Evolutionary conservation across 1,140 invertebrate species (phyloP).

Genomic region (Coelopa frigida): DNA sequence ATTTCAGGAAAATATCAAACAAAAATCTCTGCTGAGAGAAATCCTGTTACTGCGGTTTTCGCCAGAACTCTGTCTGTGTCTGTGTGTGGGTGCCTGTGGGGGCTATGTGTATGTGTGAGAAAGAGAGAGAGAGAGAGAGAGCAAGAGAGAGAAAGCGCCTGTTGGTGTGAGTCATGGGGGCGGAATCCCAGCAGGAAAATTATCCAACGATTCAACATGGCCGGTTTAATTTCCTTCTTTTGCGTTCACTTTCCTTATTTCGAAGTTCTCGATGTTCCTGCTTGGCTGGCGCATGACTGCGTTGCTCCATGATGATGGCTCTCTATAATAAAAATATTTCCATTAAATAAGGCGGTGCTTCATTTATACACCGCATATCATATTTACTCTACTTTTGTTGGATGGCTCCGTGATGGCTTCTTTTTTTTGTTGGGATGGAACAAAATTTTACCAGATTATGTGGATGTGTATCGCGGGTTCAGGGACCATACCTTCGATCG

Average conservation of each 20-base stretch:
- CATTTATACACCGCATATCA: slow-evolving; percentile 3
- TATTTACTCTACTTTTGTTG: neutral
- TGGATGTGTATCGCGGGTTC: neutral
- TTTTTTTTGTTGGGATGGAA: neutral
- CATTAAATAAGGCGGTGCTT: slow-evolving; percentile 11
- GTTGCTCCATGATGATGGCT: slow-evolving; percentile 1
- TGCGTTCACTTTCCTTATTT: neutral
- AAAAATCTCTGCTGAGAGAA: neutral
- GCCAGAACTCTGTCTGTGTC: too few relatives aligned
- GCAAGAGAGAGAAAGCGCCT: too few relatives aligned
- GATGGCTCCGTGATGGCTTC: too few relatives aligned
- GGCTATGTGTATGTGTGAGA: too few relatives aligned
- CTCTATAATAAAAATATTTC: slow-evolving; percentile 13
- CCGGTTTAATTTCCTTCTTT: neutral
- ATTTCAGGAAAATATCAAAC: neutral
- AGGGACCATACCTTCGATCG: neutral
- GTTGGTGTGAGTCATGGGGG: neutral
- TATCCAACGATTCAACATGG: neutral
- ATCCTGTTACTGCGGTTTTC: too few relatives aligned
- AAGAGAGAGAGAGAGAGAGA: too few relatives aligned
- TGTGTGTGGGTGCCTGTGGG: too few relatives aligned
- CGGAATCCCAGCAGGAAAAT: neutral
- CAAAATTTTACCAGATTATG: slow-evolving; percentile 3
- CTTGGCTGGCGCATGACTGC: neutral
- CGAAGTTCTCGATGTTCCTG: neutral